Evolutionary conservation across 2,797 vertebrate species (phyloP).

Genomic region (Scarus forsteni): DNA sequence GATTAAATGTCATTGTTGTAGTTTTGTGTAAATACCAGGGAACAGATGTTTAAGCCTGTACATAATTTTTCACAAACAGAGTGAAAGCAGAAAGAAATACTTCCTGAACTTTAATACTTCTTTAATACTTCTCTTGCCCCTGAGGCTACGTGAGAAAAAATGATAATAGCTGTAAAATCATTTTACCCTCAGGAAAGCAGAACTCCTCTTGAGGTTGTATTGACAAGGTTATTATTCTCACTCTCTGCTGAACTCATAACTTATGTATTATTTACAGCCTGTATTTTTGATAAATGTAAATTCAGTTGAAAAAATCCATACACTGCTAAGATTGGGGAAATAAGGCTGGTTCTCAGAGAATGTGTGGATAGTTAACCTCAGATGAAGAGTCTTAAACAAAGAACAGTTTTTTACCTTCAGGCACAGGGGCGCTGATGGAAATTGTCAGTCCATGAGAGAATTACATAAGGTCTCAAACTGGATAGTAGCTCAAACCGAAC

Average conservation of each 20-base stretch:
- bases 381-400: too few relatives aligned
- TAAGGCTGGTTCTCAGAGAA: neutral
- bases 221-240: slow-evolving; percentile 17
- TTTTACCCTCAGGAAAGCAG: slow-evolving; percentile 20
- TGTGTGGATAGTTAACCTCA: too few relatives aligned
- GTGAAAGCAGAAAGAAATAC: neutral
- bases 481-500: too few relatives aligned
- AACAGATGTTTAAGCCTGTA: neutral
- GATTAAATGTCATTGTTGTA: slow-evolving; percentile 29
- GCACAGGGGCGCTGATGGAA: too few relatives aligned
- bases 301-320: neutral
- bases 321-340: neutral
- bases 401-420: too few relatives aligned
- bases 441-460: too few relatives aligned
- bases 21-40: slow-evolving; percentile 4
- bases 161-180: slow-evolving; percentile 22
- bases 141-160: slow-evolving; percentile 22
- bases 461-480: too few relatives aligned
- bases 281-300: slow-evolving; percentile 1
- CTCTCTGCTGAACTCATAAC: slow-evolving; percentile 10
- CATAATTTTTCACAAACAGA: slow-evolving; percentile 4
- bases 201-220: neutral
- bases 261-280: neutral
- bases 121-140: slow-evolving; percentile 14
- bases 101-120: neutral